Evolutionary conservation across 2,888 invertebrate genomes (phyloP).

Genomic region (Chrysomela aeneicollis): DNA sequence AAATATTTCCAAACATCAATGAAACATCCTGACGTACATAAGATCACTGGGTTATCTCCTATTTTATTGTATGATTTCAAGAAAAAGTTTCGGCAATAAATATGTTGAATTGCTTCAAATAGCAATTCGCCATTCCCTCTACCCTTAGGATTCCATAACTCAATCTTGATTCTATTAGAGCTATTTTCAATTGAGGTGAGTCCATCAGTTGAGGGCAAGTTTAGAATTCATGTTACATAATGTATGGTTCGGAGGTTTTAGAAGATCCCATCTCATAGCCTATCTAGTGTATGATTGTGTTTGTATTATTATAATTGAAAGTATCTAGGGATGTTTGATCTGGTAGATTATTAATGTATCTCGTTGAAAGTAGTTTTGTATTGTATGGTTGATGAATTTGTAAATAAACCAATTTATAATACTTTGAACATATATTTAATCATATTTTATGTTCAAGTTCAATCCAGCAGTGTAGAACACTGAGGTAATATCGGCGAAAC

Average conservation of each 20-base stretch:
- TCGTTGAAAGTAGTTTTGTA: background rate
- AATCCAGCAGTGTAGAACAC: constrained; percentile 2
- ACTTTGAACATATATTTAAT: background rate
- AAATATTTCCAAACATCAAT: no score
- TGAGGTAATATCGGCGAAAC: constrained; percentile 1
- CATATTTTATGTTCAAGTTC: background rate
- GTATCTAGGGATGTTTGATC: background rate
- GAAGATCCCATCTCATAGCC: background rate
- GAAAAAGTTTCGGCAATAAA: no score
- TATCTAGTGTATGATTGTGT: background rate
- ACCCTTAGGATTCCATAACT: no score
- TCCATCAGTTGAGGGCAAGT: background rate
- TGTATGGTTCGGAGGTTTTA: background rate
- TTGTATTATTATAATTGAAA: background rate
- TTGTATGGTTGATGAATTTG: background rate
- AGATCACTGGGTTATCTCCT: no score
- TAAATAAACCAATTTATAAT: constrained; percentile 1
- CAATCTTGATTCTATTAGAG: no score
- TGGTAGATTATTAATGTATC: constrained; percentile 1
- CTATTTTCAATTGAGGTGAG: background rate
- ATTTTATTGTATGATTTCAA: no score
- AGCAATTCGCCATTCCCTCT: no score
- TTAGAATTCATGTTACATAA: background rate
- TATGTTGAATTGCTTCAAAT: no score
- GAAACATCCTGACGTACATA: no score